These are phyloP conservation scores for Istiophorus platypterus DNA, from an alignment of 2,113 vertebrate species.

Conservation along the genomic window DNA sequence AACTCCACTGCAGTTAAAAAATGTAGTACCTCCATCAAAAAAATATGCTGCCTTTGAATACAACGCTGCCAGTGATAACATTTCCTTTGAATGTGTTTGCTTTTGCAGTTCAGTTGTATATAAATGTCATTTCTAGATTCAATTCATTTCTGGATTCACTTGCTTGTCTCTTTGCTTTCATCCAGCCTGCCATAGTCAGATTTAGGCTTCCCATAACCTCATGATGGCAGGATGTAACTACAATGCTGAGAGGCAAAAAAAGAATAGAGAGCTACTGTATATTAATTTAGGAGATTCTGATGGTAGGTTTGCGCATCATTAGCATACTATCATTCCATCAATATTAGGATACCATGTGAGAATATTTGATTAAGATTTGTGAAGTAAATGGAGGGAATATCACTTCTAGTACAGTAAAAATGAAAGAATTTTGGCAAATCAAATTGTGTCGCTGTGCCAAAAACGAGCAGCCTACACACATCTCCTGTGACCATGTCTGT, in stretches of 20 bases:
- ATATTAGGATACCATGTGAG: conserved; percentile 16
- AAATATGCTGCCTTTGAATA: not conserved
- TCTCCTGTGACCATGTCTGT: conserved; percentile 48
- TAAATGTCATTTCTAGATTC: not conserved
- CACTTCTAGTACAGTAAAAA: conserved; percentile 16
- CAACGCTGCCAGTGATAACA: not conserved
- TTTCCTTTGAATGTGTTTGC: not conserved
- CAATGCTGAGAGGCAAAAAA: not conserved
- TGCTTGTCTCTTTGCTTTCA: conserved; percentile 44
- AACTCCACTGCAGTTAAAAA: not conserved
- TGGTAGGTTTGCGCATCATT: conserved; percentile 40
- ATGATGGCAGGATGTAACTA: conserved; percentile 47
- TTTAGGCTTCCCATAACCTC: conserved; percentile 27
- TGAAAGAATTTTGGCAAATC: conserved; percentile 31
- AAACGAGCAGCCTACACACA: conserved; percentile 51
- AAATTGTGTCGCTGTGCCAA: conserved; percentile 26
- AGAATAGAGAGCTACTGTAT: conserved; percentile 42
- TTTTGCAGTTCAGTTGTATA: not conserved
- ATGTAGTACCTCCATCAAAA: not conserved
- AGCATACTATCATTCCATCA: conserved; percentile 33
- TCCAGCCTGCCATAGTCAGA: conserved; percentile 46
- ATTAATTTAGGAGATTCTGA: conserved; percentile 42
- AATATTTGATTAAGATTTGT: too few relatives aligned
- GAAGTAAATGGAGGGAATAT: conserved; percentile 20
- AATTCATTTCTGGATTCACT: too few relatives aligned